Percentiles rank a stretch among this genome's conserved stretches.
phyloP scores from a whole-genome alignment of 1,140 invertebrate species.

The Bombus polaris region DNA sequence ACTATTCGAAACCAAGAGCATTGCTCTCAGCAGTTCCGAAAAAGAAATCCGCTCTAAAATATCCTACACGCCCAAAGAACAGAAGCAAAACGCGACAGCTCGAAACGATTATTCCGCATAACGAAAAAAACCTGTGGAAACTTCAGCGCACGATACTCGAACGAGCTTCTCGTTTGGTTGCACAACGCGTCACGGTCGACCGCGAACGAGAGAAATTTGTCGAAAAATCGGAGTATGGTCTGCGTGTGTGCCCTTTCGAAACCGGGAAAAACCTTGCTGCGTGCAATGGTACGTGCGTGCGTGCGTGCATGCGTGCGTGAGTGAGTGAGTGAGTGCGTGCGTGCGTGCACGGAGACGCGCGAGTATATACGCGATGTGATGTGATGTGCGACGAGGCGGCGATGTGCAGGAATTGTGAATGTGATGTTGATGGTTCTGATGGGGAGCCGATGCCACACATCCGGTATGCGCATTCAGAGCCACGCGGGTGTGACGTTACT shows the following conservation, averaged over 20 bases:
- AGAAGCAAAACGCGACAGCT: neutral
- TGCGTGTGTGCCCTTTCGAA: neutral
- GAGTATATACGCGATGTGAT: conserved; percentile 68
- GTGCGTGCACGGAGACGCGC: neutral
- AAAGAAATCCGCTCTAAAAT: too few relatives aligned
- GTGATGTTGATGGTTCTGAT: conserved; percentile 81
- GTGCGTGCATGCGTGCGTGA: neutral
- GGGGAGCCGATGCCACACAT: conserved; percentile 83
- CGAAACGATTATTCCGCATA: neutral
- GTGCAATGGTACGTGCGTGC: conserved; percentile 5
- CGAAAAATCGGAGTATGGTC: conserved; percentile 32
- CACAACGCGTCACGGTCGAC: conserved; percentile 31
- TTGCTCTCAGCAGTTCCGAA: too few relatives aligned
- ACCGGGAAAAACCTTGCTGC: neutral
- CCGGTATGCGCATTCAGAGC: conserved; percentile 83
- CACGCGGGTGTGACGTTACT: conserved; percentile 83
- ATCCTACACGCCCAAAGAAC: neutral
- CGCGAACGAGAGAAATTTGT: conserved; percentile 42
- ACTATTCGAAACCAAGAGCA: too few relatives aligned
- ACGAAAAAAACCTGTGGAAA: neutral
- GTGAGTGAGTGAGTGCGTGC: conserved; percentile 1
- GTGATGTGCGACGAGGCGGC: conserved; percentile 73
- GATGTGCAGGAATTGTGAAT: conserved; percentile 78
- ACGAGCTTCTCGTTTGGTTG: conserved; percentile 36
- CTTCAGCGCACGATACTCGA: neutral